Base-by-base conservation (phyloP, 2,888 invertebrate genomes). In the Harpagoxenus sublaevis region DNA sequence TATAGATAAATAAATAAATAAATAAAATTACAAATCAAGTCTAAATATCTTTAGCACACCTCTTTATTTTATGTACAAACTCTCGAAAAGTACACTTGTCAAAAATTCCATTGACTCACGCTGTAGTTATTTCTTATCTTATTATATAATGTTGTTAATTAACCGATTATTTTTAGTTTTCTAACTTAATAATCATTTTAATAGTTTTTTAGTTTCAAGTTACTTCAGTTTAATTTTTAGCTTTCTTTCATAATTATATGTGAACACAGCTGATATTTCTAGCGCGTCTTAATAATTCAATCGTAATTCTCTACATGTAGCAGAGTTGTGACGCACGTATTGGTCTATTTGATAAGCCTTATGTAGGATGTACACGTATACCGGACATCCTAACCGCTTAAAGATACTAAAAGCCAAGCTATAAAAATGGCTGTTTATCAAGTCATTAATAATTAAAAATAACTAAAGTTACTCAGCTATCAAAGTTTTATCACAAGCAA, bases 281-380 rank as follows among this genome's bases (percentile, higher is more conserved):
- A 28, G 23, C 5, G 15, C 45, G 3, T 45, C 28, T 28, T 28
- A 48, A 48, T 48, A 68, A 45, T 15, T 68, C 48, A 6, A 31
- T 68, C 48, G 5, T 31, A 68, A 48, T 68, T 68, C 28, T 66
- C 8, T 15, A 28, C 15, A 45, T 45, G 18, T 18, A n/a, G 15
- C 28, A 45, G 15, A 66, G 45, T 45, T 48, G 18, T 68, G 68
- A 68, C 68, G 48, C 68, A 68, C 23, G 18, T 48, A 68, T 68
- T 48, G 31, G 18, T 31, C 28, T 31, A 48, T 68, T 48, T 68
- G 45, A 68, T 48, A 68, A 68, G 48, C 31, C 28, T 68, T 48
- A 48, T 68, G 10, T 68, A 68, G 48, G 23, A 48, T 48, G 45
- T 66, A 66, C 18, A 68, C 18, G 15, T 48, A 28, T 42, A 68